phyloP scores from a whole-genome alignment of 2,888 invertebrate species.

The Rotaria magnacalcarata region DNA sequence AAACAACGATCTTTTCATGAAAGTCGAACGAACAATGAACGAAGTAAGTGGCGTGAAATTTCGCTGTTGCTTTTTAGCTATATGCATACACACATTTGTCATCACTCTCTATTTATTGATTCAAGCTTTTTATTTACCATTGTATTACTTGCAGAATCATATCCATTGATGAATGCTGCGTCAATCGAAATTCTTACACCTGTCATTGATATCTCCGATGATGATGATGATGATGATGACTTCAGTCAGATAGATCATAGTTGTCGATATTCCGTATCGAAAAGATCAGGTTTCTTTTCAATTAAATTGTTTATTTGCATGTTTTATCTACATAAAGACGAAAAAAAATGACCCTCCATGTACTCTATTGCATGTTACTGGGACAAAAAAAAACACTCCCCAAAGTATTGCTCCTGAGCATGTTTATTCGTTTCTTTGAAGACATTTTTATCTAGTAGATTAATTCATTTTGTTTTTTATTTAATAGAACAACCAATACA shows the following conservation, averaged over 20 bases:
- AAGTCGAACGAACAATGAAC: neutral
- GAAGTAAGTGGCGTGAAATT: neutral
- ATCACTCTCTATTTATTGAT: no score
- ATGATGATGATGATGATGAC: conserved; percentile 14
- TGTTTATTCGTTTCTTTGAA: no score
- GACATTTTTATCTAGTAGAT: no score
- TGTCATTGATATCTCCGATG: neutral
- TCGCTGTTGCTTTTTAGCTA: no score
- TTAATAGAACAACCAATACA: no score
- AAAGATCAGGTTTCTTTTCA: neutral
- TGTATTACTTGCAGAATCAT: neutral
- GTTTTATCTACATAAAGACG: neutral
- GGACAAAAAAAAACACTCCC: no score
- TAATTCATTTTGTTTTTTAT: no score
- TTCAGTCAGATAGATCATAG: neutral
- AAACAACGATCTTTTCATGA: conserved; percentile 25
- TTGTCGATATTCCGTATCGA: neutral
- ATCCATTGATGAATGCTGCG: neutral
- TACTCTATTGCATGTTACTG: no score
- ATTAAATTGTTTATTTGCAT: neutral
- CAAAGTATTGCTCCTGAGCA: no score
- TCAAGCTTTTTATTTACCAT: neutral
- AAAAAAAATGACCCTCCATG: no score
- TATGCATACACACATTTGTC: no score
- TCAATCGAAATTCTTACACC: conserved; percentile 14